phyloP scores from a whole-genome alignment of 2,888 invertebrate genomes.

The Alsophila aescularia region DNA sequence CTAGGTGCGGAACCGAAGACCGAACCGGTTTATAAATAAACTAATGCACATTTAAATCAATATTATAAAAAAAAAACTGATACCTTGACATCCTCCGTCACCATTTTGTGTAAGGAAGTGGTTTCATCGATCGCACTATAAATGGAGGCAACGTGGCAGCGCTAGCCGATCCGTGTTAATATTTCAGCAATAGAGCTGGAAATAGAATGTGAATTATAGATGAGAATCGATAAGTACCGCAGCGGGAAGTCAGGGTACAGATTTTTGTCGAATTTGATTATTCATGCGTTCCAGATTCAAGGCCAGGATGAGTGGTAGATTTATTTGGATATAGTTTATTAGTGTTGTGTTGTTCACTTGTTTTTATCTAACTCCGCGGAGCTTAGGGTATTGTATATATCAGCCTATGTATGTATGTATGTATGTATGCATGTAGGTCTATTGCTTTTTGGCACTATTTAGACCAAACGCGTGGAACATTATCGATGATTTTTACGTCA shows the following conservation, averaged over 20 bases:
- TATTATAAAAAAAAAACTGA: neutral
- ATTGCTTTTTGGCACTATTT: too few relatives aligned
- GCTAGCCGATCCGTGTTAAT: slow-evolving; percentile 27
- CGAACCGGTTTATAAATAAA: too few relatives aligned
- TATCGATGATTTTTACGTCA: too few relatives aligned
- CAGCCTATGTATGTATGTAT: too few relatives aligned
- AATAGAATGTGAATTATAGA: slow-evolving; percentile 27
- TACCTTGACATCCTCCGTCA: neutral
- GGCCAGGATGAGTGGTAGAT: slow-evolving; percentile 2
- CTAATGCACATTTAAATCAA: too few relatives aligned
- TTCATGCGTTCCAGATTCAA: slow-evolving; percentile 9
- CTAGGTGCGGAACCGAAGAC: too few relatives aligned
- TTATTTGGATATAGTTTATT: neutral
- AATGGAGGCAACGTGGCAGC: slow-evolving; percentile 21
- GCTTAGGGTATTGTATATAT: too few relatives aligned
- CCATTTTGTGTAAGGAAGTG: too few relatives aligned
- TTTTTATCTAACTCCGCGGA: too few relatives aligned
- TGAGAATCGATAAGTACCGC: slow-evolving; percentile 25
- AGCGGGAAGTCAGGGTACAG: slow-evolving; percentile 18
- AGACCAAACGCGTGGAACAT: too few relatives aligned
- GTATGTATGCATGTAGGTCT: too few relatives aligned
- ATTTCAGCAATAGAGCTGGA: slow-evolving; percentile 32
- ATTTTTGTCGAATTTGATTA: slow-evolving; percentile 10
- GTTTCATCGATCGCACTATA: slow-evolving; percentile 12
- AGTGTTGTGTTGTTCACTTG: neutral